Base-by-base conservation (phyloP, 2,113 vertebrate species). In the Pseudopodoces humilis region DNA sequence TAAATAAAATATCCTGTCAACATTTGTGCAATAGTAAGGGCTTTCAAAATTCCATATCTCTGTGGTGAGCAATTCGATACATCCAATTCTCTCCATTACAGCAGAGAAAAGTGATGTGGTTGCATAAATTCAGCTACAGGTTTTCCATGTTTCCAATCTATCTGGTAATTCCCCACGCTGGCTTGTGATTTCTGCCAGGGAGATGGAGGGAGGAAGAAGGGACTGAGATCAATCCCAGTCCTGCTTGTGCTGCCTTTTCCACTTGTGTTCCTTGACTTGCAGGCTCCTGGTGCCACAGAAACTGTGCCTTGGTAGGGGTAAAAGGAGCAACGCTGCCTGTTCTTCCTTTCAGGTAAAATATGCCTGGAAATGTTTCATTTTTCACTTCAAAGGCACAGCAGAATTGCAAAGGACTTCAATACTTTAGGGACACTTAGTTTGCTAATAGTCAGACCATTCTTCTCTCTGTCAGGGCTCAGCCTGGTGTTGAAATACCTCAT, bases 1-100 rank as follows among this genome's bases (percentile, higher is more conserved):
- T 95, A 94, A 96, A 97, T 95, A 97, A 95, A 95, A 91, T 70
- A 95, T 9, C 75, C 92, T 95, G 93, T 92, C 95, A 85, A 94
- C 89, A 86, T 96, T 95, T 96, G 82, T 97, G 95, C 90, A 85
- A n/a, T 7, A 72, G 93, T 96, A 94, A 96, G 95, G 90, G 91
- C 16, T 95, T 95, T 96, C 90, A 80, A 80, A 86, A 92, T 83
- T 92, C 87, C 47, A 1, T 83, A 62, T 90, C 92, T 80, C 58
- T 63, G 50, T 28, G 30, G 68, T n/a, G 83, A 92, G 86, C 3
- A 18, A 90, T 81, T 86, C 83, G 67, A n/a, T 63, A 33, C 4
- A 52, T 63, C 90, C 53, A 59, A 86, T 95, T 91, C 84, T 84
- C 80, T 67, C 87, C 47, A 31, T 91, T 96, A 80, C 63, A 59